Evolutionary conservation across 1,140 invertebrate genomes (phyloP).

Genomic region (Acyrthosiphon pisum): DNA sequence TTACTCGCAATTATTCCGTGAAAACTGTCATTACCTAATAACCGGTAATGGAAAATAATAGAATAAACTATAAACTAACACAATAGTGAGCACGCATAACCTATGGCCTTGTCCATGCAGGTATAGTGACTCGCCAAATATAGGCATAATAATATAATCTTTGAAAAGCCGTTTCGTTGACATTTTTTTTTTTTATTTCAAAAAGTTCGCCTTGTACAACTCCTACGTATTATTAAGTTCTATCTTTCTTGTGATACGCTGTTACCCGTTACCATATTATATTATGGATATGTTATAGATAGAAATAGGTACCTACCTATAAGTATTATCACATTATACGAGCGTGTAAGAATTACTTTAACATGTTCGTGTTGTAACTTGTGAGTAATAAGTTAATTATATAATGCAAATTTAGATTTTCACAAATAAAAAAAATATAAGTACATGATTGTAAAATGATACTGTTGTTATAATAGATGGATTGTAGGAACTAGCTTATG

Average conservation of each 20-base stretch:
- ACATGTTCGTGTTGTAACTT: too few relatives aligned
- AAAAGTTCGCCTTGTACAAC: constrained; percentile 33
- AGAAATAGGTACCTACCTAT: neutral
- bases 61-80: neutral
- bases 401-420: neutral
- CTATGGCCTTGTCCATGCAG: neutral
- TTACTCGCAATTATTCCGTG: neutral
- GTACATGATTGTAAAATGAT: neutral
- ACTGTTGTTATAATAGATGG: neutral
- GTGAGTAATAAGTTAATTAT: neutral
- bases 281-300: neutral
- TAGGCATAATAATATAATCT: constrained; percentile 2
- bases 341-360: neutral
- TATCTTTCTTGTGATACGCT: neutral
- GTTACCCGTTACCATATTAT: neutral
- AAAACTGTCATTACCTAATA: constrained; percentile 24
- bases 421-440: neutral
- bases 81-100: constrained; percentile 21
- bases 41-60: constrained; percentile 16
- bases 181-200: constrained; percentile 17
- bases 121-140: neutral
- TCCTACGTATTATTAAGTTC: neutral
- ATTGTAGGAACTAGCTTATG: too few relatives aligned
- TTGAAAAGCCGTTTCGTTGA: neutral
- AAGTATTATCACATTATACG: neutral